A percentile compares a stretch with the other conserved stretches of the same genome.
phyloP scores from a whole-genome alignment of 1,140 invertebrate genomes.

The Diorhabda elongata region DNA sequence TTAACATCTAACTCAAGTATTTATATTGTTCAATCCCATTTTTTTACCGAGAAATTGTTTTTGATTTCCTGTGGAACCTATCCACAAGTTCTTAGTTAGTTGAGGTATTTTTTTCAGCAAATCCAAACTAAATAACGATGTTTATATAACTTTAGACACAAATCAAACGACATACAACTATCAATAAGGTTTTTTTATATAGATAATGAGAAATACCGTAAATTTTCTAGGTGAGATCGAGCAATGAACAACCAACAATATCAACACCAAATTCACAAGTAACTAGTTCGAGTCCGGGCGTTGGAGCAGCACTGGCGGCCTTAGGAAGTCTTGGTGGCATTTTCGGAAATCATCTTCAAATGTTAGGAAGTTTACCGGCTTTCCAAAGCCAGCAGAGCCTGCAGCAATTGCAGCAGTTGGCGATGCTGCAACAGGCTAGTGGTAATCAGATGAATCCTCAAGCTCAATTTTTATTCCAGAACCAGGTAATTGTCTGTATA shows the following conservation, averaged over 20 bases:
- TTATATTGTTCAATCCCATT: too few species aligned
- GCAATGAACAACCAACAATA: slow-evolving; percentile 51
- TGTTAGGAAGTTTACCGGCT: slow-evolving; percentile 59
- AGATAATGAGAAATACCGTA: neutral
- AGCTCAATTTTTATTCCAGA: slow-evolving; percentile 74
- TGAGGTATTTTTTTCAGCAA: too few species aligned
- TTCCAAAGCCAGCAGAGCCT: slow-evolving; percentile 43
- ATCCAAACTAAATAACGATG: too few species aligned
- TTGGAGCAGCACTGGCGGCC: slow-evolving; percentile 60
- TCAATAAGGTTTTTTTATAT: neutral
- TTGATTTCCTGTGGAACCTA: too few species aligned
- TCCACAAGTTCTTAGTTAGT: too few species aligned
- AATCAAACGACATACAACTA: neutral
- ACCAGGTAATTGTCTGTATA: slow-evolving; percentile 58
- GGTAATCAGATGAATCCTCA: slow-evolving; percentile 55
- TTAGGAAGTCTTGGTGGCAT: slow-evolving; percentile 50
- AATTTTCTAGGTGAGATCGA: slow-evolving; percentile 47
- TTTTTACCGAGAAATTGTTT: too few species aligned
- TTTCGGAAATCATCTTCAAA: slow-evolving; percentile 62
- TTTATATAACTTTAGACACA: too few species aligned
- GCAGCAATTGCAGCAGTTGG: slow-evolving; percentile 63
- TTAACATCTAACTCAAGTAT: too few species aligned
- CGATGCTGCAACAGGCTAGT: slow-evolving; percentile 62
- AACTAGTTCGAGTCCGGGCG: slow-evolving; percentile 51
- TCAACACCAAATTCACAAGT: slow-evolving; percentile 54